Conservation (phyloP, 2,797 vertebrate genomes). For the Protonibea diacanthus region DNA sequence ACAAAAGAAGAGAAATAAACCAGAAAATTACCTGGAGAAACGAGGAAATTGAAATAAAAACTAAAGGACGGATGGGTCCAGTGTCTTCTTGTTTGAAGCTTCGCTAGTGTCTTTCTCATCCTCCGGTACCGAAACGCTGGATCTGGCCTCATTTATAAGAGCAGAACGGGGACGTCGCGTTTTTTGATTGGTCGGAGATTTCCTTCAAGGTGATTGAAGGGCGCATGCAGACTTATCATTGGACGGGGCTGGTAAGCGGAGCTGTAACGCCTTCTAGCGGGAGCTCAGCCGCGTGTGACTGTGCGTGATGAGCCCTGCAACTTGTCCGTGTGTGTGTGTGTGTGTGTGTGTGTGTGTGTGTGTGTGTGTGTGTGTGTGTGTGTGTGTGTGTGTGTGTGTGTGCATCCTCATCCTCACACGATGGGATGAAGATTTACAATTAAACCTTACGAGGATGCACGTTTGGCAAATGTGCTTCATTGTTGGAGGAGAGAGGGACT, state of each 20-base stretch:
- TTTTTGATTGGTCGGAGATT: conserved; percentile 79
- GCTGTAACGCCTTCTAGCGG: conserved; percentile 52
- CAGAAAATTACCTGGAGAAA: conserved; percentile 78
- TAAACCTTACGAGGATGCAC: neutral
- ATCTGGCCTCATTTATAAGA: conserved; percentile 77
- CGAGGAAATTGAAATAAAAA: conserved; percentile 75
- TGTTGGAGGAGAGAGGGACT: neutral
- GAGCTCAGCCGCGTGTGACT: conserved; percentile 28
- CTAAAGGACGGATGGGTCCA: conserved; percentile 81
- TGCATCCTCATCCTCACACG: neutral
- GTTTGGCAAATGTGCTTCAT: neutral
- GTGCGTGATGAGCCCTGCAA: neutral
- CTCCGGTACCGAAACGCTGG: conserved; percentile 53
- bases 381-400: neutral
- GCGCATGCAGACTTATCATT: conserved; percentile 60
- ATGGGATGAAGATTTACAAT: neutral
- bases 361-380: neutral
- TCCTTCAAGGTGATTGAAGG: conserved; percentile 57
- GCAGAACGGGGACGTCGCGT: conserved; percentile 45
- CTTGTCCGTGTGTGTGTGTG: neutral
- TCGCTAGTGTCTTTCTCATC: conserved; percentile 77
- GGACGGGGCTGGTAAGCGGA: conserved; percentile 43
- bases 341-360: neutral
- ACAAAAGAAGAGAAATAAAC: neutral
- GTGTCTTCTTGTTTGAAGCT: conserved; percentile 27